Conservation (phyloP, 2,888 invertebrate genomes). For the Rhagium mordax region DNA sequence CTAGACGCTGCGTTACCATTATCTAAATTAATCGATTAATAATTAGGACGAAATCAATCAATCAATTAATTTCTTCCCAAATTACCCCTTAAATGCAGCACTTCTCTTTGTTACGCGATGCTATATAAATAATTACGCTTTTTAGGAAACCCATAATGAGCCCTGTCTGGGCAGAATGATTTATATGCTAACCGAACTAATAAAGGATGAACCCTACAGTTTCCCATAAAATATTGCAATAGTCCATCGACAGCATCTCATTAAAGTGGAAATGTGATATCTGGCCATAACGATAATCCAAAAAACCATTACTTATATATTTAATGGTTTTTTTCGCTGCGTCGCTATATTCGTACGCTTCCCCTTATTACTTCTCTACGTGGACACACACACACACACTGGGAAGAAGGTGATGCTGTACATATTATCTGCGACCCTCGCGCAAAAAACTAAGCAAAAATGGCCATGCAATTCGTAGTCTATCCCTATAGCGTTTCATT, state of each 20-base stretch:
- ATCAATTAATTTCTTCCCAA: conserved; percentile 2
- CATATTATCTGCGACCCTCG: conserved; percentile 63
- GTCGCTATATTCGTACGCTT: conserved; percentile 44
- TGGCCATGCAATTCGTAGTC: conserved; percentile 67
- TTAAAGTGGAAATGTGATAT: conserved; percentile 62
- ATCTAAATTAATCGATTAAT: not conserved
- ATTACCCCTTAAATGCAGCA: not conserved
- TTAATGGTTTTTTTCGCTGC: conserved; percentile 61
- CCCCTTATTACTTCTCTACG: conserved; percentile 59
- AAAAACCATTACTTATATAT: conserved; percentile 63
- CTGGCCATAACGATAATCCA: conserved; percentile 61
- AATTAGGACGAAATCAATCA: not conserved
- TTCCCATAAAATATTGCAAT: conserved; percentile 46
- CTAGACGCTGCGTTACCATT: not conserved
- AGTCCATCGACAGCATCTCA: conserved; percentile 56
- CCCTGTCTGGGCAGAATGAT: conserved; percentile 36
- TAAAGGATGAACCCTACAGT: conserved; percentile 45
- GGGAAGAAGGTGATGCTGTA: conserved; percentile 59
- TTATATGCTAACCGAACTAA: conserved; percentile 39
- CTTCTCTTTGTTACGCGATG: not conserved
- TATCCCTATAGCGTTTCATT: conserved; percentile 67
- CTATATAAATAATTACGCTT: conserved; percentile 22
- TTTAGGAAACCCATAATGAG: conserved; percentile 37
- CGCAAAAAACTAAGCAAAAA: conserved; percentile 68
- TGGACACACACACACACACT: conserved; percentile 57